phyloP scores from a whole-genome alignment of 2,113 vertebrate genomes.

The Amblyornis subalaris region DNA sequence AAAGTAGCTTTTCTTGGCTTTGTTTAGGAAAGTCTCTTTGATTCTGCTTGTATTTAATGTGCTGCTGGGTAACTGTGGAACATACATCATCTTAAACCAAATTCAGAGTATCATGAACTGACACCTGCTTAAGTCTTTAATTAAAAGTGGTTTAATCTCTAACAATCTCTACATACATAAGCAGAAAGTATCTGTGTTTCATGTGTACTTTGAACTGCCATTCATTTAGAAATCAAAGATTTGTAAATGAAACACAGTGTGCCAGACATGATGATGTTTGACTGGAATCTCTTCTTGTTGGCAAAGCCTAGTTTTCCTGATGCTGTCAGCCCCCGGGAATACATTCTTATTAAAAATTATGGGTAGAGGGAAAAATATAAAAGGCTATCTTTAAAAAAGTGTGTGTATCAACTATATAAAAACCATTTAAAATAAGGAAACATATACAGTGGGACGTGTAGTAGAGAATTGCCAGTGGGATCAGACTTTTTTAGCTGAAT shows the following conservation, averaged over 20 bases:
- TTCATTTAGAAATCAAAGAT: slow-evolving; percentile 58
- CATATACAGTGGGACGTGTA: not conserved
- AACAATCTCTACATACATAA: slow-evolving; percentile 28
- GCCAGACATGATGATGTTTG: not conserved
- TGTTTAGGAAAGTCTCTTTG: slow-evolving; percentile 32
- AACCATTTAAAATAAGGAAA: not conserved
- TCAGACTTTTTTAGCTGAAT: not conserved
- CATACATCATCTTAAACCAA: not conserved
- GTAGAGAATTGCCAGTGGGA: not conserved
- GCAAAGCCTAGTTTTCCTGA: not conserved
- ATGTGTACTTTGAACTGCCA: slow-evolving; percentile 50
- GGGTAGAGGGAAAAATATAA: not conserved
- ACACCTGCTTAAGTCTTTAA: slow-evolving; percentile 59
- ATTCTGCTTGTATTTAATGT: slow-evolving; percentile 4
- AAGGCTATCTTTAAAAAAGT: not conserved
- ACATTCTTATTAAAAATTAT: not conserved
- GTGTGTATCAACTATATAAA: not conserved
- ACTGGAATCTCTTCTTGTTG: slow-evolving; percentile 32
- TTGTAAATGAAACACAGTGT: slow-evolving; percentile 20
- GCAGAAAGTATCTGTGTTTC: slow-evolving; percentile 37
- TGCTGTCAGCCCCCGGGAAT: not conserved
- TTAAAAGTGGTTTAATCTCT: slow-evolving; percentile 51
- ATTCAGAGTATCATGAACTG: slow-evolving; percentile 9
- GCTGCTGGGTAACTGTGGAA: not conserved
- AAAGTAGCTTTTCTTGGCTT: not conserved